A percentile compares a stretch with the other conserved stretches of the same genome.
phyloP scores from a whole-genome alignment of 2,113 vertebrate species.

The Paraplagusia blochii region DNA sequence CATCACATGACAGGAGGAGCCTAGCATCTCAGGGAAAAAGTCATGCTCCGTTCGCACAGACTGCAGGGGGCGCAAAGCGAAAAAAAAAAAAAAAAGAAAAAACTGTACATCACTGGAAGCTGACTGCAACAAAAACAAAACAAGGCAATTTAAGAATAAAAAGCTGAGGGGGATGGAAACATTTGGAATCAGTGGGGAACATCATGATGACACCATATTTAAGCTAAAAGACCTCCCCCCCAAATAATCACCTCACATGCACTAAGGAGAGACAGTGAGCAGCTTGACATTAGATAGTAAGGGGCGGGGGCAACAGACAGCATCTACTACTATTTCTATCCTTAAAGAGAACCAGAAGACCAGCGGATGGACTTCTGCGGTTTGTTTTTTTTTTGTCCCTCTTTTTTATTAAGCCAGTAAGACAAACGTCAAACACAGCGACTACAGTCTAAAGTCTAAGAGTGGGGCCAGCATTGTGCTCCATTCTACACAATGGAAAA shows the following conservation, averaged over 20 bases:
- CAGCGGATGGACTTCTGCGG: constrained; percentile 28
- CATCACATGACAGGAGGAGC: constrained; percentile 70
- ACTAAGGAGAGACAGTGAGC: constrained; percentile 55
- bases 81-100: constrained; percentile 32
- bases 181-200: constrained; percentile 35
- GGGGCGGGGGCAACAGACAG: constrained; percentile 33
- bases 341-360: constrained; percentile 49
- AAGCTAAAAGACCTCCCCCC: constrained; percentile 54
- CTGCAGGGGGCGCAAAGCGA: constrained; percentile 38
- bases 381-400: constrained; percentile 21
- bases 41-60: constrained; percentile 68
- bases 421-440: constrained; percentile 35
- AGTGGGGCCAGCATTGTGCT: constrained; percentile 54
- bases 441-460: constrained; percentile 33
- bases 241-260: constrained; percentile 62
- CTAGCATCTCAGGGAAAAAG: constrained; percentile 63
- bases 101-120: constrained; percentile 73
- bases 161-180: constrained; percentile 13
- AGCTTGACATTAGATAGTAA: constrained; percentile 44
- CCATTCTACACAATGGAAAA: constrained; percentile 34
- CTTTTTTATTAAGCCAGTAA: constrained; percentile 38
- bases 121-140: constrained; percentile 61
- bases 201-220: constrained; percentile 46
- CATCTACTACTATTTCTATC: constrained; percentile 44
- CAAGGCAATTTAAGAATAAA: constrained; percentile 55